Percentiles rank a stretch among this genome's conserved stretches.
Conservation (phyloP, 2,113 vertebrate genomes). For the Caranx melampygus region DNA sequence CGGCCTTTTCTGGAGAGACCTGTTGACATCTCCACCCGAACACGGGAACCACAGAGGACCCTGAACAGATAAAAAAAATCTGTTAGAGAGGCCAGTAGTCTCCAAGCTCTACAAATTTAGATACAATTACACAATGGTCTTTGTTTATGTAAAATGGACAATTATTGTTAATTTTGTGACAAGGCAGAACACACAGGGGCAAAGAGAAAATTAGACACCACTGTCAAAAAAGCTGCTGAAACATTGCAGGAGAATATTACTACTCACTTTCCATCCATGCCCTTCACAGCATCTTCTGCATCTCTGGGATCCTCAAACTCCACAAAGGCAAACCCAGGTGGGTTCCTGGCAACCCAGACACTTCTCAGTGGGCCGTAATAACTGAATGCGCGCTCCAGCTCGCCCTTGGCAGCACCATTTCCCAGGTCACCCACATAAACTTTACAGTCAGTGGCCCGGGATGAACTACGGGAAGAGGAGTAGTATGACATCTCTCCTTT, state of each 20-base stretch:
- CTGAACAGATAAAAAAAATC: slow-evolving; percentile 51
- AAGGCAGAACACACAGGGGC: too few relatives aligned
- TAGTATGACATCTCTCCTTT: slow-evolving; percentile 77
- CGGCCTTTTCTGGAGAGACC: slow-evolving; percentile 86
- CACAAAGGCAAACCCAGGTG: slow-evolving; percentile 87
- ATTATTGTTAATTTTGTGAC: too few relatives aligned
- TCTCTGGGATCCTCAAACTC: slow-evolving; percentile 87
- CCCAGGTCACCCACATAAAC: slow-evolving; percentile 86
- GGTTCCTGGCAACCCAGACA: slow-evolving; percentile 88
- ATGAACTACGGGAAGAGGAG: slow-evolving; percentile 83
- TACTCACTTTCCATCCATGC: slow-evolving; percentile 88
- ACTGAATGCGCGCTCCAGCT: slow-evolving; percentile 86
- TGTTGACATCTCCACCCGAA: slow-evolving; percentile 86
- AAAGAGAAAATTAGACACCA: too few relatives aligned
- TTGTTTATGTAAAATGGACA: not conserved
- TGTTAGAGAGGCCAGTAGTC: too few relatives aligned
- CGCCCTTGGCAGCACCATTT: slow-evolving; percentile 87
- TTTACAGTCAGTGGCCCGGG: slow-evolving; percentile 83
- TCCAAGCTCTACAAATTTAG: not conserved
- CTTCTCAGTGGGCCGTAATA: slow-evolving; percentile 86
- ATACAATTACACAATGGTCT: not conserved
- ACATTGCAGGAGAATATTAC: not conserved
- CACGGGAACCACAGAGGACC: slow-evolving; percentile 85
- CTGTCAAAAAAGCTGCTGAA: not conserved
- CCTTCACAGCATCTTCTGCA: slow-evolving; percentile 87